phyloP scores from a whole-genome alignment of 2,797 vertebrate genomes.

The Sebastes taczanowskii region DNA sequence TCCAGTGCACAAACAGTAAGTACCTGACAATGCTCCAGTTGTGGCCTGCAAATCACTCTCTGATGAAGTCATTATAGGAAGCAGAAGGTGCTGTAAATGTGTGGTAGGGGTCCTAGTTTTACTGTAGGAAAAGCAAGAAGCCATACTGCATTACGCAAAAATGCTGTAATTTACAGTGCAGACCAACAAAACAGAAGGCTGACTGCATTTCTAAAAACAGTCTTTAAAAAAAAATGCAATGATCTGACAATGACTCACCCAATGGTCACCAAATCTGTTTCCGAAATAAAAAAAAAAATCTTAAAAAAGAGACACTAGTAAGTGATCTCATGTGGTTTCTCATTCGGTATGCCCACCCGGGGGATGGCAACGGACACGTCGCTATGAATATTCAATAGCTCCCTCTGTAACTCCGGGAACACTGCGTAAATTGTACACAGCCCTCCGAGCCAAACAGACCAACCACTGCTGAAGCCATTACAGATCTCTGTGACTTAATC shows the following conservation, averaged over 20 bases:
- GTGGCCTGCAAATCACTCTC: slow-evolving; percentile 29
- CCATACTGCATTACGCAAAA: neutral
- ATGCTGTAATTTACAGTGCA: slow-evolving; percentile 3
- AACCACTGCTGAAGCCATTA: slow-evolving; percentile 66
- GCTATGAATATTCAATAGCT: slow-evolving; percentile 75
- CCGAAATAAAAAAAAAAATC: slow-evolving; percentile 22
- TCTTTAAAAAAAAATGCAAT: neutral
- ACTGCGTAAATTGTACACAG: slow-evolving; percentile 64
- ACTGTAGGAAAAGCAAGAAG: neutral
- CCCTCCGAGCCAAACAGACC: slow-evolving; percentile 49
- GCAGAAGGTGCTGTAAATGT: slow-evolving; percentile 22
- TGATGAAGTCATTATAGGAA: slow-evolving; percentile 48
- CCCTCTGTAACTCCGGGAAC: slow-evolving; percentile 49
- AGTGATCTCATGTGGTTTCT: slow-evolving; percentile 63
- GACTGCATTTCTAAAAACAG: slow-evolving; percentile 31
- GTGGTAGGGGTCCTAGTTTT: slow-evolving; percentile 3
- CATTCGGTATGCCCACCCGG: slow-evolving; percentile 50
- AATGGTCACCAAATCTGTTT: slow-evolving; percentile 42
- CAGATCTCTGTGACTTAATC: slow-evolving; percentile 49
- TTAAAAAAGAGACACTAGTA: slow-evolving; percentile 32
- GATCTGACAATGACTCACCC: slow-evolving; percentile 52
- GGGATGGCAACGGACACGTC: slow-evolving; percentile 44
- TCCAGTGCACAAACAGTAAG: slow-evolving; percentile 21
- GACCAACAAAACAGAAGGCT: neutral
- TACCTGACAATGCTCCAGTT: slow-evolving; percentile 28